Conservation (phyloP, 2,797 vertebrate species). For the Apogon talboti region DNA sequence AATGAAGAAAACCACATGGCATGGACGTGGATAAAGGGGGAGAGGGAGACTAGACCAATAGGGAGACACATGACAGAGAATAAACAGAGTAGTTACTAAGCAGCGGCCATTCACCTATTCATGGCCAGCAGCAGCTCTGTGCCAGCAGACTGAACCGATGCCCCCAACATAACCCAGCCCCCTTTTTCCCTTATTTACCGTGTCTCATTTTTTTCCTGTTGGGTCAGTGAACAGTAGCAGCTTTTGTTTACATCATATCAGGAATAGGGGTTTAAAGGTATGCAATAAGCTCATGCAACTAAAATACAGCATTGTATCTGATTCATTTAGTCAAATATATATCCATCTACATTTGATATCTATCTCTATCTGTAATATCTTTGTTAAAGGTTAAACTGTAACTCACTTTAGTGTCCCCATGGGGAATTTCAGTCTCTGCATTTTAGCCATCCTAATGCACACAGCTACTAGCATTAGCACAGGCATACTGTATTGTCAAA, state of each 20-base stretch:
- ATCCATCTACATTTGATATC: no score
- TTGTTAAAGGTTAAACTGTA: no score
- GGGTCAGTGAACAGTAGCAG: not conserved
- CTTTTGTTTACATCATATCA: conserved; percentile 6
- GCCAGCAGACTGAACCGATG: conserved; percentile 41
- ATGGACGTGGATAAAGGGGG: conserved; percentile 17
- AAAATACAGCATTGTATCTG: no score
- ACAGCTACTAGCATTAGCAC: no score
- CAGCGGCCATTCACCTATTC: conserved; percentile 53
- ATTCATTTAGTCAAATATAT: no score
- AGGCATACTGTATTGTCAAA: no score
- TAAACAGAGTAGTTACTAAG: conserved; percentile 53
- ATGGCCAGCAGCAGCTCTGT: conserved; percentile 36
- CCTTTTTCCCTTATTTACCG: conserved; percentile 4
- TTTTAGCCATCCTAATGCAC: no score
- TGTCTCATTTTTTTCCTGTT: not conserved
- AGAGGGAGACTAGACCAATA: conserved; percentile 14
- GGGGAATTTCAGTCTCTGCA: no score
- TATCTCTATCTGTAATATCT: no score
- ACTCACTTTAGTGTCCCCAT: no score
- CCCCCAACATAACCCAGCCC: conserved; percentile 6
- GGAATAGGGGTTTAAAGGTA: conserved; percentile 4
- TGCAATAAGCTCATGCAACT: not conserved
- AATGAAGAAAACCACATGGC: conserved; percentile 1
- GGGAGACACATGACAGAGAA: no score